A percentile compares a stretch with the other conserved stretches of the same genome.
Evolutionary conservation across 2,888 invertebrate genomes (phyloP).

Genomic region (Lithophane ornitopus): DNA sequence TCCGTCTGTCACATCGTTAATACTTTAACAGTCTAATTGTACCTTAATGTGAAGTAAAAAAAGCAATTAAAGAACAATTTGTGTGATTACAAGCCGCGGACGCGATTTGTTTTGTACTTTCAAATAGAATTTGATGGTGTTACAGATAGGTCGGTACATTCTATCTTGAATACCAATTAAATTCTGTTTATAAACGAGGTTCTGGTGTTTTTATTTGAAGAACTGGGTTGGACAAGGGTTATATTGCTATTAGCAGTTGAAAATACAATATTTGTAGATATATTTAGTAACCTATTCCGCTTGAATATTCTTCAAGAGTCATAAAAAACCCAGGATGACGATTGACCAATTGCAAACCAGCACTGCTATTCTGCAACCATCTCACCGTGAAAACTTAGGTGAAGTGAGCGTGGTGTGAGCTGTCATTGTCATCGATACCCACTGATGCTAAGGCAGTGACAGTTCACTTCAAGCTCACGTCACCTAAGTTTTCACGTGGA

Average conservation of each 20-base stretch:
- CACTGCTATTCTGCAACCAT: no score
- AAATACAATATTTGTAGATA: no score
- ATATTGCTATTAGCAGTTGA: neutral
- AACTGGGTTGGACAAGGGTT: neutral
- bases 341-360: no score
- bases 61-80: constrained; percentile 76
- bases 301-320: no score
- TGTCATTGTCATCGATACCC: no score
- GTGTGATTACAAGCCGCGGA: constrained; percentile 69
- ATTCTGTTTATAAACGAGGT: constrained; percentile 18
- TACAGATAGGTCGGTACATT: constrained; percentile 20
- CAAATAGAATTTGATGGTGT: constrained; percentile 47
- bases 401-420: no score
- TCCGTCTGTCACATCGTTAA: constrained; percentile 76
- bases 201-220: constrained; percentile 30
- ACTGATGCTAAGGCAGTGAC: no score
- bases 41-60: constrained; percentile 72
- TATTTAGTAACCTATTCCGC: no score
- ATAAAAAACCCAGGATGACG: no score
- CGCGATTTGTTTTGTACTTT: constrained; percentile 55
- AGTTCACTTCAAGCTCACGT: no score
- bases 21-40: constrained; percentile 75
- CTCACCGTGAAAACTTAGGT: no score
- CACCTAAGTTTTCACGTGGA: no score
- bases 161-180: constrained; percentile 29